Base-by-base conservation (phyloP, 2,113 vertebrate species). In the Passer montanus region DNA sequence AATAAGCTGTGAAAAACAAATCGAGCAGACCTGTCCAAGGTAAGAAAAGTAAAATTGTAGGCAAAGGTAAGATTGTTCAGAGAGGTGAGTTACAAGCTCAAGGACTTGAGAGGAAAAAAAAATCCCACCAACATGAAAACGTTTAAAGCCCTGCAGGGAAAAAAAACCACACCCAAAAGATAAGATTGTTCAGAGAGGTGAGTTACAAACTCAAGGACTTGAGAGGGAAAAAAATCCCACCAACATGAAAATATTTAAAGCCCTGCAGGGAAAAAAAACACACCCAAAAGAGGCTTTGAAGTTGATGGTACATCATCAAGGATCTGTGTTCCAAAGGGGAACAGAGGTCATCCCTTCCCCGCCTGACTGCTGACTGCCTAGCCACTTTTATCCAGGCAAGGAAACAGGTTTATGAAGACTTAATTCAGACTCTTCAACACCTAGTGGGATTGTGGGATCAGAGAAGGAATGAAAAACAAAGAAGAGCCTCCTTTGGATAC, bases 1-100 rank as follows among this genome's bases (percentile, higher is more conserved):
- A 91, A 89, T 35, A 33, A 81, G 47, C 55, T 78, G 43, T 70
- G 64, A 84, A 82, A 93, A 89, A 49, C 70, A 95, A 87, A 93
- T 11, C 6, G 10, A 55, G 23, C 5, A 87, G 44, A 62, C 11
- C 22, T 7, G 23, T 73, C n/a, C 27, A 86, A 73, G 59, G 68
- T 73, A 83, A 87, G 52, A 68, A 75, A 68, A 82, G 50, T 63
- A 37, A 86, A 90, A 88, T 13, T 49, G 49, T 59, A 84, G 50
- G 35, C 43, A 93, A 76, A 83, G 24, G 13, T 39, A 72, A 80
- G 33, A 73, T 33, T 88, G 10, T 44, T 56, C 56, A 69, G n/a
- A 77, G 21, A 87, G 11, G 3, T 52, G n/a, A 74, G 11, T 55
- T 43, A 53, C 33, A 35, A 91, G 26, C 39, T 84, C 56, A 89